A percentile compares a stretch with the other conserved stretches of the same genome.
Evolutionary conservation across 1,140 invertebrate species (phyloP).

Genomic region (Zophobas morio): DNA sequence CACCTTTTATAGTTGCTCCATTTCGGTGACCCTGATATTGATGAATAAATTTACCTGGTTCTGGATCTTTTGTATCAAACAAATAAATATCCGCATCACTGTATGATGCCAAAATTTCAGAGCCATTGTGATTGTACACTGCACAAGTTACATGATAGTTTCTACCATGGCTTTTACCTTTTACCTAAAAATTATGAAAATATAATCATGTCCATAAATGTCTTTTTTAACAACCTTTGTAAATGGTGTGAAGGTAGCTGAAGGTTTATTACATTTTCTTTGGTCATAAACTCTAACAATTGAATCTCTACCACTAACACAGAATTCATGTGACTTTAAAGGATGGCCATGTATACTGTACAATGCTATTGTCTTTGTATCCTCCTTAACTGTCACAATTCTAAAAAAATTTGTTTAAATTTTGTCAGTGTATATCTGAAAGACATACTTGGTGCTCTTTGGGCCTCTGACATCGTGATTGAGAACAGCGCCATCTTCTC

Average conservation of each 20-base stretch:
- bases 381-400: slow-evolving; percentile 77
- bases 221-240: slow-evolving; percentile 18
- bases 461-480: slow-evolving; percentile 85
- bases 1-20: slow-evolving; percentile 90
- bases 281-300: slow-evolving; percentile 81
- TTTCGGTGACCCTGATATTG: slow-evolving; percentile 87
- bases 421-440: neutral
- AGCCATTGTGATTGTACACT: slow-evolving; percentile 92
- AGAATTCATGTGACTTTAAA: slow-evolving; percentile 82
- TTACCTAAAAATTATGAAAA: slow-evolving; percentile 15
- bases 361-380: slow-evolving; percentile 76
- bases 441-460: slow-evolving; percentile 75
- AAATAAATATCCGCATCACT: slow-evolving; percentile 96
- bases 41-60: slow-evolving; percentile 73
- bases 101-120: slow-evolving; percentile 92
- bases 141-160: slow-evolving; percentile 84
- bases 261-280: slow-evolving; percentile 67
- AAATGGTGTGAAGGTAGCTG: slow-evolving; percentile 59
- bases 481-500: slow-evolving; percentile 89
- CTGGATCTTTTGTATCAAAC: slow-evolving; percentile 79
- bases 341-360: slow-evolving; percentile 93
- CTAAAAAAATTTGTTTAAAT: slow-evolving; percentile 68
- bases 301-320: slow-evolving; percentile 81
- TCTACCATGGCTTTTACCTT: slow-evolving; percentile 41
- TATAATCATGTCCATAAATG: neutral